Conservation (phyloP, 2,888 invertebrate species). For the Tachina grossa region DNA sequence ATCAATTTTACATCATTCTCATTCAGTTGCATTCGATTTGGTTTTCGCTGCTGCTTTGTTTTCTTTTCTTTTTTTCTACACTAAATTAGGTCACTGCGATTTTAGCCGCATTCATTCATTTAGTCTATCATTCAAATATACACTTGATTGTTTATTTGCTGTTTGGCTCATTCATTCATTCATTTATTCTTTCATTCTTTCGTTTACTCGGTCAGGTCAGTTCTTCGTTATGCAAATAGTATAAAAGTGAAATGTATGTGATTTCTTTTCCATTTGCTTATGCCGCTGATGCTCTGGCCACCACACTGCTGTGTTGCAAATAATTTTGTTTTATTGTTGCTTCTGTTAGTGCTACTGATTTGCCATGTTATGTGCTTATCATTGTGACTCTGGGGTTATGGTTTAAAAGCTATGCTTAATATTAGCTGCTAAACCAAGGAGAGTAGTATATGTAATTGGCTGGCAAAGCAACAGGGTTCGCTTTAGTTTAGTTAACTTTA, state of each 20-base stretch:
- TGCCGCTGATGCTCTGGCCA: not conserved
- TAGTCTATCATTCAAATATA: slow-evolving; percentile 23
- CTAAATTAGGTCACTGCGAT: slow-evolving; percentile 66
- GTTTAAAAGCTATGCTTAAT: slow-evolving; percentile 61
- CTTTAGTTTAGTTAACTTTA: not conserved
- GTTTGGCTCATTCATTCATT: slow-evolving; percentile 22
- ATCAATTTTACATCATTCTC: slow-evolving; percentile 34
- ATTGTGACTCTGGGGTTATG: slow-evolving; percentile 65
- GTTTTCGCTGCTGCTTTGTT: slow-evolving; percentile 34
- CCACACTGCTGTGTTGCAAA: not conserved
- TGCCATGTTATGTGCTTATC: slow-evolving; percentile 55
- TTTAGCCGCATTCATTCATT: slow-evolving; percentile 61
- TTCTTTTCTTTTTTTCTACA: slow-evolving; percentile 1
- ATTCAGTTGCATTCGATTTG: slow-evolving; percentile 14
- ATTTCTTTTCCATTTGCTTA: slow-evolving; percentile 16
- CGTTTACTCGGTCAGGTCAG: not conserved
- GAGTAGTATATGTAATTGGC: not conserved
- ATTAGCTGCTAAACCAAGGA: slow-evolving; percentile 17
- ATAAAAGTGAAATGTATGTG: slow-evolving; percentile 62
- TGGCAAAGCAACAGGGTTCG: not conserved
- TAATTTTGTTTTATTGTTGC: not conserved
- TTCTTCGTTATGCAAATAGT: slow-evolving; percentile 50
- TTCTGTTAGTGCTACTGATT: slow-evolving; percentile 37
- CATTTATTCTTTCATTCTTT: slow-evolving; percentile 1
- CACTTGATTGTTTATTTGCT: slow-evolving; percentile 37